Evolutionary conservation across 2,113 vertebrate species (phyloP).

Genomic region (Leptodactylus fuscus): DNA sequence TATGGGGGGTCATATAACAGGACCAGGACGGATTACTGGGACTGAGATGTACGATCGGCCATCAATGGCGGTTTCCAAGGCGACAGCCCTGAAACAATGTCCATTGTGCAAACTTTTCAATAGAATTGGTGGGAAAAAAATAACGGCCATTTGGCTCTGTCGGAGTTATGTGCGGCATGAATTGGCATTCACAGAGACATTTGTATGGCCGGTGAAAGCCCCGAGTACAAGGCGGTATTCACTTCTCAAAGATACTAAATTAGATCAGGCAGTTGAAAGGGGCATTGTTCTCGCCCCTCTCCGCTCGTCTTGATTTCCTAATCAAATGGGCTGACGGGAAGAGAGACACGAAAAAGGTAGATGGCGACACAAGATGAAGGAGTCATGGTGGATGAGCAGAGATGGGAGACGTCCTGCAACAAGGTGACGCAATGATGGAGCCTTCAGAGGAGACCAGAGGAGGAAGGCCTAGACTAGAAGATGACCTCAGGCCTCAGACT

Average conservation of each 20-base stretch:
- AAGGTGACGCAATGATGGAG: neutral
- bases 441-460: too few species aligned
- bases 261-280: conserved; percentile 55
- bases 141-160: conserved; percentile 39
- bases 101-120: conserved; percentile 33
- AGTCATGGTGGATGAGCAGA: neutral
- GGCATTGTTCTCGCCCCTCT: conserved; percentile 47
- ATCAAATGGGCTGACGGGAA: conserved; percentile 38
- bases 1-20: conserved; percentile 1
- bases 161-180: conserved; percentile 40
- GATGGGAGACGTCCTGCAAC: neutral
- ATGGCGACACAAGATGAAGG: neutral
- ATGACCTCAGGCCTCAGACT: too few species aligned
- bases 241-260: conserved; percentile 54
- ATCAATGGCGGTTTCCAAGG: conserved; percentile 47
- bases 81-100: neutral
- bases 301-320: conserved; percentile 54
- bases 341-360: neutral
- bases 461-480: too few species aligned
- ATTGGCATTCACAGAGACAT: conserved; percentile 54
- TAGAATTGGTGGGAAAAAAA: conserved; percentile 46
- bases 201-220: conserved; percentile 33
- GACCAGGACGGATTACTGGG: neutral
- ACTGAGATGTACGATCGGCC: neutral
- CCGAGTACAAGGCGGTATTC: conserved; percentile 42